These are phyloP conservation scores for Lottia scabra DNA, from an alignment of 2,888 invertebrate genomes.

Conservation along the genomic window DNA sequence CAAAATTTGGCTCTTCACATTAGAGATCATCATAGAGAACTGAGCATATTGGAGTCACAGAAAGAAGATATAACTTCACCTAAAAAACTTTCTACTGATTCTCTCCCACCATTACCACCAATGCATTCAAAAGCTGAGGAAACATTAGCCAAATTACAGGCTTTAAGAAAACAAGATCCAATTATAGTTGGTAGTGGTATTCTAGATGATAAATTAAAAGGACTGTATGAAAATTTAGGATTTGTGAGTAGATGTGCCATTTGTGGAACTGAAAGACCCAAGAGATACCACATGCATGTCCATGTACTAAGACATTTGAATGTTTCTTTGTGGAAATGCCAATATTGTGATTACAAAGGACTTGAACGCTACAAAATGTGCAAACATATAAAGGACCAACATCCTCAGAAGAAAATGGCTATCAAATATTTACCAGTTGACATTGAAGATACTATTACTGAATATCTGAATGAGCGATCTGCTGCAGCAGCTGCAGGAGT, in stretches of 20 bases:
- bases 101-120: background rate
- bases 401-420: conserved; percentile 31
- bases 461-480: conserved; percentile 26
- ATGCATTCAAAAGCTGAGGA: background rate
- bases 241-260: conserved; percentile 46
- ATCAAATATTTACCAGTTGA: conserved; percentile 34
- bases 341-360: conserved; percentile 47
- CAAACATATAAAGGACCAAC: conserved; percentile 36
- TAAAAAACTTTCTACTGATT: background rate
- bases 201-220: conserved; percentile 34
- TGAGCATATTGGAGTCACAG: conserved; percentile 31
- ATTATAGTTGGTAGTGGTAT: conserved; percentile 38
- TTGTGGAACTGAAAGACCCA: conserved; percentile 49
- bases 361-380: conserved; percentile 41
- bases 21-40: conserved; percentile 33
- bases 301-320: conserved; percentile 56
- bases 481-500: background rate
- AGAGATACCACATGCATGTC: conserved; percentile 56
- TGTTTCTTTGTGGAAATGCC: conserved; percentile 53
- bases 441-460: conserved; percentile 30
- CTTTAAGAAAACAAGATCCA: conserved; percentile 17
- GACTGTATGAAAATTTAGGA: conserved; percentile 37
- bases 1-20: conserved; percentile 34
- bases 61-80: background rate
- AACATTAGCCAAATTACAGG: background rate